Conservation (phyloP, 2,888 invertebrate genomes). For the Archips xylosteana region DNA sequence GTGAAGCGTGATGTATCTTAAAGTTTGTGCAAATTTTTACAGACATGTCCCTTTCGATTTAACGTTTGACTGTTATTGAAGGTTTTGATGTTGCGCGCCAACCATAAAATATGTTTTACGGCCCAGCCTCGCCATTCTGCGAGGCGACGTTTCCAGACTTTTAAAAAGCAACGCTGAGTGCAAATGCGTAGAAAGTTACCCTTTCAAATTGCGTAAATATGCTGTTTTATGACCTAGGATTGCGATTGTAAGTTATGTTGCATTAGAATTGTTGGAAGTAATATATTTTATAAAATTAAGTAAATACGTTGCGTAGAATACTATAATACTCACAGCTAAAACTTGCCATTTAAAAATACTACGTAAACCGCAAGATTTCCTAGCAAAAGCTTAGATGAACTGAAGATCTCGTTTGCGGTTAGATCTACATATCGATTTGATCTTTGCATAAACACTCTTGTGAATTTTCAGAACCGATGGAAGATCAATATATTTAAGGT, state of each 20-base stretch:
- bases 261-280: not conserved
- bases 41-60: slow-evolving; percentile 52
- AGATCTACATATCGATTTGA: not conserved
- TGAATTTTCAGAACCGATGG: slow-evolving; percentile 26
- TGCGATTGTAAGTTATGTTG: slow-evolving; percentile 1
- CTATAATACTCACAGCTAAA: not conserved
- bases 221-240: slow-evolving; percentile 32
- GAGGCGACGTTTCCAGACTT: slow-evolving; percentile 69
- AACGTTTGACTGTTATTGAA: slow-evolving; percentile 73
- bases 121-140: slow-evolving; percentile 68
- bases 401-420: not conserved
- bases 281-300: not conserved
- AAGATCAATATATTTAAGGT: slow-evolving; percentile 38
- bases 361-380: not conserved
- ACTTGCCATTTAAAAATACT: not conserved
- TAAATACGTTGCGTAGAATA: not conserved
- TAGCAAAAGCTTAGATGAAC: not conserved
- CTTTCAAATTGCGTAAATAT: slow-evolving; percentile 50
- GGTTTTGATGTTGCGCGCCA: slow-evolving; percentile 76
- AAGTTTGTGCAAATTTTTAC: slow-evolving; percentile 20
- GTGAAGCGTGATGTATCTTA: slow-evolving; percentile 1
- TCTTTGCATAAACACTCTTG: slow-evolving; percentile 1
- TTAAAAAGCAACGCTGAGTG: slow-evolving; percentile 73
- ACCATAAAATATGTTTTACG: slow-evolving; percentile 83
- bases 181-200: slow-evolving; percentile 76